Conservation (phyloP, 2,888 invertebrate species). For the Ochlodes sylvanus region DNA sequence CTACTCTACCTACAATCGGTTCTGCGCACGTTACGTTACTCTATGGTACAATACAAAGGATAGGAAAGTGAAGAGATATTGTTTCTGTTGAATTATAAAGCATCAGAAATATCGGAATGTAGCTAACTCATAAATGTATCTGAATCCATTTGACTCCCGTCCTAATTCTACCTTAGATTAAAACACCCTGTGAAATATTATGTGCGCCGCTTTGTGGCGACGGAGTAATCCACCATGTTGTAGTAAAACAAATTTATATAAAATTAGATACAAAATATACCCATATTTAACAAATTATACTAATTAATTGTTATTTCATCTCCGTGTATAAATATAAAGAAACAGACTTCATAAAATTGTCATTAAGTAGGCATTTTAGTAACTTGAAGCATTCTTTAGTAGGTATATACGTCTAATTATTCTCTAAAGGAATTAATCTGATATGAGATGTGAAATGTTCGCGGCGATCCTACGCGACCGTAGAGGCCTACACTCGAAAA, state of each 20-base stretch:
- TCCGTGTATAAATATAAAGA: slow-evolving; percentile 34
- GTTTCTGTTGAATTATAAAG: slow-evolving; percentile 12
- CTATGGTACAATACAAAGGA: background rate
- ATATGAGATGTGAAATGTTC: slow-evolving; percentile 64
- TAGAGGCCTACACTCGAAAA: slow-evolving; percentile 48
- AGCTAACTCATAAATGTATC: slow-evolving; percentile 25
- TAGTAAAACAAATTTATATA: slow-evolving; percentile 36
- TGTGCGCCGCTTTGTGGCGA: slow-evolving; percentile 55
- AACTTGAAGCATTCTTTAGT: slow-evolving; percentile 46
- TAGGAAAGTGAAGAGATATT: slow-evolving; percentile 11
- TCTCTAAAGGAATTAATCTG: slow-evolving; percentile 60
- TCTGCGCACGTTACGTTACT: background rate
- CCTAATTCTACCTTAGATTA: slow-evolving; percentile 81
- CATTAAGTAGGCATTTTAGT: slow-evolving; percentile 47
- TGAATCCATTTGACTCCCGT: slow-evolving; percentile 51
- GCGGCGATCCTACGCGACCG: slow-evolving; percentile 46
- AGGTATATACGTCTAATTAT: slow-evolving; percentile 52
- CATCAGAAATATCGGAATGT: background rate
- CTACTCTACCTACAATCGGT: background rate
- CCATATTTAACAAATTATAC: slow-evolving; percentile 26
- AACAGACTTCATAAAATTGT: slow-evolving; percentile 35
- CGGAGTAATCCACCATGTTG: slow-evolving; percentile 48
- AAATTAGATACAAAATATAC: slow-evolving; percentile 38
- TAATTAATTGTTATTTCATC: slow-evolving; percentile 22
- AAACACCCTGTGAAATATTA: slow-evolving; percentile 79